Evolutionary conservation across 2,797 vertebrate species (phyloP).

Genomic region (Pelochelys cantorii): DNA sequence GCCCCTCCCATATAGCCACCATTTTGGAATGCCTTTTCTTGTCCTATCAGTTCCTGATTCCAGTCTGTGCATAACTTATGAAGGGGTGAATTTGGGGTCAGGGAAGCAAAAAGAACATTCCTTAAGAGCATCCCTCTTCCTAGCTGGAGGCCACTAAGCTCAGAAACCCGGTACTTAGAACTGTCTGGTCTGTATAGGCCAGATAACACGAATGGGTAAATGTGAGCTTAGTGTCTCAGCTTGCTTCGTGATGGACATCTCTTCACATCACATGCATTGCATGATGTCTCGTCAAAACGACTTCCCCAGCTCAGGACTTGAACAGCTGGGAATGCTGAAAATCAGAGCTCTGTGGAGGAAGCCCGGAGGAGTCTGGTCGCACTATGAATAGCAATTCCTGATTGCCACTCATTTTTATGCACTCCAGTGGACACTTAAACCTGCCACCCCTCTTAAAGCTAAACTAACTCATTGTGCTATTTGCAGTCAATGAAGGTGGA

Average conservation of each 20-base stretch:
- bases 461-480: neutral
- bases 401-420: neutral
- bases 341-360: neutral
- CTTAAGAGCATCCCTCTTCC: neutral
- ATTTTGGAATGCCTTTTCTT: neutral
- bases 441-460: neutral
- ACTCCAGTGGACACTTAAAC: neutral
- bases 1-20: neutral
- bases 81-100: neutral
- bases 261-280: neutral
- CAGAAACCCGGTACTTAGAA: neutral
- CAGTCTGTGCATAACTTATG: neutral
- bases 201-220: neutral
- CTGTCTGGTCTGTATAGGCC: neutral
- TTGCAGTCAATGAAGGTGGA: neutral
- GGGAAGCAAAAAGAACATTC: neutral
- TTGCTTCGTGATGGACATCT: neutral
- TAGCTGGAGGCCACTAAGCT: neutral
- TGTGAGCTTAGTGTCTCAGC: neutral
- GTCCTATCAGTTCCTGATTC: neutral
- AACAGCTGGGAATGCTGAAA: neutral
- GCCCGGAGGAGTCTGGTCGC: neutral
- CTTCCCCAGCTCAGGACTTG: neutral
- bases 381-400: accelerated
- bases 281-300: slow-evolving; percentile 5